Conservation (phyloP, 2,888 invertebrate species). For the Scaptomyza cyrtandrae region DNA sequence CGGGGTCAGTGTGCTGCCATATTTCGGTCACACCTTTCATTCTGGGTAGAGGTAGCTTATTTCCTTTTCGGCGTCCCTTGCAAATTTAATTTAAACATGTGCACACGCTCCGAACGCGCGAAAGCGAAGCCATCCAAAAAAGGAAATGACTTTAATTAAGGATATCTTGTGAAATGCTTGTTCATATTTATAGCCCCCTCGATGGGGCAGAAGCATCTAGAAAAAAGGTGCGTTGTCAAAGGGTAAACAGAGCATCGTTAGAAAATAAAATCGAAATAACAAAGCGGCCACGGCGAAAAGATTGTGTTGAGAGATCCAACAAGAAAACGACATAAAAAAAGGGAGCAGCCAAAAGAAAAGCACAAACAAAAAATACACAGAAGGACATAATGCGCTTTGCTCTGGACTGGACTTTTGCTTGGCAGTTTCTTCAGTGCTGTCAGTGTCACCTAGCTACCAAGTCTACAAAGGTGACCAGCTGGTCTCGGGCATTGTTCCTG, state of each 20-base stretch:
- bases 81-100: conserved; percentile 73
- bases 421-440: conserved; percentile 29
- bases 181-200: conserved; percentile 71
- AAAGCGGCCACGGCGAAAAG: conserved; percentile 50
- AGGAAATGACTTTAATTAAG: conserved; percentile 79
- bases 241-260: conserved; percentile 57
- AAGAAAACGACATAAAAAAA: conserved; percentile 18
- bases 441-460: conserved; percentile 56
- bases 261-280: conserved; percentile 73
- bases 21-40: conserved; percentile 70
- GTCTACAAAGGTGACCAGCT: conserved; percentile 56
- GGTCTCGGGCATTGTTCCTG: conserved; percentile 30
- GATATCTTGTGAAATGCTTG: conserved; percentile 73
- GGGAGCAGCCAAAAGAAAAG: background rate
- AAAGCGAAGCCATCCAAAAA: conserved; percentile 33
- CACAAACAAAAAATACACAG: background rate
- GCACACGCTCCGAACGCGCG: conserved; percentile 39
- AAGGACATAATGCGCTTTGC: conserved; percentile 67
- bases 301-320: conserved; percentile 20
- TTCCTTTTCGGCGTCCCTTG: conserved; percentile 64
- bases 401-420: conserved; percentile 33
- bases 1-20: conserved; percentile 70
- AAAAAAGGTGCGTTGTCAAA: conserved; percentile 68
- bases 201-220: conserved; percentile 15
- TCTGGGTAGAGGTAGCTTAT: conserved; percentile 56